These are phyloP conservation scores for Onthophagus sagittarius DNA, from an alignment of 2,888 invertebrate species.

Conservation along the genomic window DNA sequence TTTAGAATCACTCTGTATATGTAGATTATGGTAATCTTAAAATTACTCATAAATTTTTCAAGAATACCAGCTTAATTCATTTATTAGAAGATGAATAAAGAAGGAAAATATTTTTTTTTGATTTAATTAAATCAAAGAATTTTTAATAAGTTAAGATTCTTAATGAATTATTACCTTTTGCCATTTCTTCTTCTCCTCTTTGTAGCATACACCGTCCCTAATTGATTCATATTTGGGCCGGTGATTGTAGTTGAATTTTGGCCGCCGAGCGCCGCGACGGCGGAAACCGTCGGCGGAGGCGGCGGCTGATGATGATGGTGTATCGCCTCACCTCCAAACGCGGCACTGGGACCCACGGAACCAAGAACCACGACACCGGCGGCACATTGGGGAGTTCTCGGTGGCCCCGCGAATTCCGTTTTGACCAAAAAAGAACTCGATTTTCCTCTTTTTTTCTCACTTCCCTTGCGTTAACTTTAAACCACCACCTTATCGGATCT, in stretches of 20 bases:
- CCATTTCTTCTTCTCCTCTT: conserved; percentile 92
- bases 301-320: conserved; percentile 25
- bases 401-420: conserved; percentile 44
- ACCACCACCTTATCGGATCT: too few species aligned
- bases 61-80: too few species aligned
- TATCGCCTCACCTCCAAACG: conserved; percentile 41
- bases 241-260: neutral
- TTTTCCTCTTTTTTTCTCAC: neutral
- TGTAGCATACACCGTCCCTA: conserved; percentile 95
- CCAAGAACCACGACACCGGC: conserved; percentile 23
- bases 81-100: too few species aligned
- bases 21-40: too few species aligned
- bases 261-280: conserved; percentile 43
- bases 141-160: neutral
- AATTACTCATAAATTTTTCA: too few species aligned
- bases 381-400: conserved; percentile 44
- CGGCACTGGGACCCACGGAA: conserved; percentile 32
- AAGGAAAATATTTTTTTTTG: neutral
- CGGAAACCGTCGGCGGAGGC: conserved; percentile 39
- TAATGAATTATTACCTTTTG: conserved; percentile 71
- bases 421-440: conserved; percentile 29
- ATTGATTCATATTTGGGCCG: conserved; percentile 66
- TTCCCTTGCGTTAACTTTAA: too few species aligned
- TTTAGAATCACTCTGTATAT: too few species aligned
- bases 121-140: too few species aligned